A percentile compares a stretch with the other conserved stretches of the same genome.
Conservation (phyloP, 2,113 vertebrate species). For the Thamnophis sirtalis region DNA sequence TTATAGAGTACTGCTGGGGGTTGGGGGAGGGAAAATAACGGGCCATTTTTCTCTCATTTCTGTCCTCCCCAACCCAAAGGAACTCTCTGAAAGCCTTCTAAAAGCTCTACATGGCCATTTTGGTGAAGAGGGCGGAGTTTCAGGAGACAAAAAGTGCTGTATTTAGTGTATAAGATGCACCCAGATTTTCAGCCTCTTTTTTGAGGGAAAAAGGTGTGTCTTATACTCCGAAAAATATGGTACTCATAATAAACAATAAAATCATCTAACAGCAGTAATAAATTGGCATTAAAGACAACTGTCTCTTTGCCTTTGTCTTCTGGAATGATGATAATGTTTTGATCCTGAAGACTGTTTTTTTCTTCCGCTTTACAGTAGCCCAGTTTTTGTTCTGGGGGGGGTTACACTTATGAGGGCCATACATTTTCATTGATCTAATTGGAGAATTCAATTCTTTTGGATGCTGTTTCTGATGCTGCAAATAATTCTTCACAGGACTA, state of each 20-base stretch:
- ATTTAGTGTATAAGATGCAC: no score
- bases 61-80: no score
- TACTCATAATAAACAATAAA: neutral
- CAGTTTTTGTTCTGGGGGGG: neutral
- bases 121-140: no score
- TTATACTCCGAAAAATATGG: no score
- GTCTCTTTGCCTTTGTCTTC: neutral
- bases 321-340: neutral
- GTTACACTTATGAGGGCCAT: neutral
- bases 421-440: neutral
- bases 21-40: no score
- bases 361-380: neutral
- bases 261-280: neutral
- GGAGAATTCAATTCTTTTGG: neutral
- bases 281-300: neutral
- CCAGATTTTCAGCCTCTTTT: no score
- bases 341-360: neutral
- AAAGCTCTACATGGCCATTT: no score
- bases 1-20: no score
- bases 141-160: no score
- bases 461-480: neutral
- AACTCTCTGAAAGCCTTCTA: no score
- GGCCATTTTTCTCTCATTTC: no score
- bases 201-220: no score
- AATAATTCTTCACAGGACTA: constrained; percentile 12